phyloP scores from a whole-genome alignment of 2,888 invertebrate species.

The Melanostoma mellinum region DNA sequence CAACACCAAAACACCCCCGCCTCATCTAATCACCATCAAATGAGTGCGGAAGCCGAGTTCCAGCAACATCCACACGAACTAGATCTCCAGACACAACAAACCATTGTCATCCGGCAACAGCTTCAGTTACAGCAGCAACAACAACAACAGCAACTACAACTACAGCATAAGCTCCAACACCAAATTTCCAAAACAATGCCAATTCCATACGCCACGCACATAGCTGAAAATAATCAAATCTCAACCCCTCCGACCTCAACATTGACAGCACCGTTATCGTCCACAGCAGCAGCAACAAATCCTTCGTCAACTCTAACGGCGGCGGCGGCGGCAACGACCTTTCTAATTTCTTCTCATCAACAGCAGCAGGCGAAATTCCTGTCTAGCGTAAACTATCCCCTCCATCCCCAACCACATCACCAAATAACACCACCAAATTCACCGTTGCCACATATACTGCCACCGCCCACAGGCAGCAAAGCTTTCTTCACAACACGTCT shows the following conservation, averaged over 20 bases:
- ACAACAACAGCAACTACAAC: constrained; percentile 11
- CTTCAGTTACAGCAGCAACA: constrained; percentile 57
- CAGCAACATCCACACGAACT: constrained; percentile 59
- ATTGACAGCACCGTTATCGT: constrained; percentile 60
- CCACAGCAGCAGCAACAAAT: constrained; percentile 56
- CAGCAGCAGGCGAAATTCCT: constrained; percentile 66
- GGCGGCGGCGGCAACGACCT: constrained; percentile 74
- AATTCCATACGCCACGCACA: constrained; percentile 57
- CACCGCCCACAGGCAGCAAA: constrained; percentile 33
- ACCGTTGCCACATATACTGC: constrained; percentile 64
- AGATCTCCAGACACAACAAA: constrained; percentile 75
- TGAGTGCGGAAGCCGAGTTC: constrained; percentile 64
- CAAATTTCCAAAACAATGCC: constrained; percentile 62
- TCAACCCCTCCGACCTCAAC: constrained; percentile 66
- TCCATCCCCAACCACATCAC: constrained; percentile 49
- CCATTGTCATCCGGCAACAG: constrained; percentile 73
- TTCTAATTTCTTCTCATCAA: constrained; percentile 72
- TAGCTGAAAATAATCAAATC: constrained; percentile 64
- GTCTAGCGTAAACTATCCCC: constrained; percentile 65
- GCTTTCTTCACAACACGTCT: constrained; percentile 60
- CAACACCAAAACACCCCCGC: constrained; percentile 67
- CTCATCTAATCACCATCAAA: constrained; percentile 72
- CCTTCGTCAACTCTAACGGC: constrained; percentile 59
- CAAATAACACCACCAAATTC: constrained; percentile 71
- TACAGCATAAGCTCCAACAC: constrained; percentile 33